Evolutionary conservation across 2,113 vertebrate species (phyloP).

Genomic region (Notarius lentiginosus): DNA sequence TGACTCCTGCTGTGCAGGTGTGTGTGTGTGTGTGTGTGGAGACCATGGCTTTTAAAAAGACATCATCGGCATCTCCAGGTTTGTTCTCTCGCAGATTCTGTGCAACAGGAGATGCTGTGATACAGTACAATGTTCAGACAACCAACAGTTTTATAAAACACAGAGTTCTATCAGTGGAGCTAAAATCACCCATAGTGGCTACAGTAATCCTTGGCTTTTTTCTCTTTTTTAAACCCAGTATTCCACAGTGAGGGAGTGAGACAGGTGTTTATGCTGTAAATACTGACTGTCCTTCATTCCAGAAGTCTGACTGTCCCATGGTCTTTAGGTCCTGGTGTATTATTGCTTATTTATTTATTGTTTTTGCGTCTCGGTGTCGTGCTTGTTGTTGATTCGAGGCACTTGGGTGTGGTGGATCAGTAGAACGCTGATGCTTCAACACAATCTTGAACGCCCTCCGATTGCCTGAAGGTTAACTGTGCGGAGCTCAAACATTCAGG

Average conservation of each 20-base stretch:
- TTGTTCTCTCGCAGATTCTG: slow-evolving; percentile 33
- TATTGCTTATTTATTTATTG: not conserved
- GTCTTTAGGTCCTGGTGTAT: slow-evolving; percentile 12
- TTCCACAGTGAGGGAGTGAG: slow-evolving; percentile 9
- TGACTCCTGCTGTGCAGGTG: slow-evolving; percentile 44
- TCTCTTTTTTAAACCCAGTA: slow-evolving; percentile 1
- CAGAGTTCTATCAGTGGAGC: not conserved
- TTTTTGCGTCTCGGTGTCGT: slow-evolving; percentile 47
- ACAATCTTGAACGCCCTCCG: not conserved
- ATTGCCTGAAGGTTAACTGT: not conserved
- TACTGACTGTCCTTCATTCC: not conserved
- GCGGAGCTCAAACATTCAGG: slow-evolving; percentile 74
- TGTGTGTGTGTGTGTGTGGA: slow-evolving; percentile 36
- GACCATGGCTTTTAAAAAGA: slow-evolving; percentile 30
- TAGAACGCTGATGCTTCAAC: not conserved
- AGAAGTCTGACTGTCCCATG: not conserved
- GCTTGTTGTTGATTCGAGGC: slow-evolving; percentile 59
- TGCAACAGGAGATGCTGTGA: not conserved
- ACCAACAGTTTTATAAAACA: not conserved
- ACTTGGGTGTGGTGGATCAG: slow-evolving; percentile 50
- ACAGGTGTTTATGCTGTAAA: slow-evolving; percentile 4
- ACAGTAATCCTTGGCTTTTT: slow-evolving; percentile 40
- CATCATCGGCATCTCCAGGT: not conserved
- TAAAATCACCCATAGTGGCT: slow-evolving; percentile 25
- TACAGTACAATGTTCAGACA: slow-evolving; percentile 45